Percentiles rank a stretch among this genome's conserved stretches.
These are phyloP conservation scores for Mormyrops boulengeri DNA, from an alignment of 2,797 vertebrate genomes.

Conservation along the genomic window DNA sequence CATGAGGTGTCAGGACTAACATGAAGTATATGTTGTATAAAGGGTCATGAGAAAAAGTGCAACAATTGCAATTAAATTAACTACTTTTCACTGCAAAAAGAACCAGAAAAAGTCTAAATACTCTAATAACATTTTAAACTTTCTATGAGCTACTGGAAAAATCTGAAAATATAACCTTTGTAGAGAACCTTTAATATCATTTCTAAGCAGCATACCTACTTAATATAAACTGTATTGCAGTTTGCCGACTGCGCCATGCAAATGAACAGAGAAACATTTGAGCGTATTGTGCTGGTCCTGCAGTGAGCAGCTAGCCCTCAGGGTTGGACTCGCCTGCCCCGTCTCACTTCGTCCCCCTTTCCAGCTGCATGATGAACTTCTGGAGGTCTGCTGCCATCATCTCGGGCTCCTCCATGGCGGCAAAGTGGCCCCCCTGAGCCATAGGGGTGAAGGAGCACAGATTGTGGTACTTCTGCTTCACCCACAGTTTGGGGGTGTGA, in stretches of 20 bases:
- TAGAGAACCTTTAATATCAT: not conserved
- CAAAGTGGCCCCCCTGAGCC: conserved; percentile 75
- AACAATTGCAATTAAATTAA: not conserved
- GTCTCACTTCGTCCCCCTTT: conserved; percentile 44
- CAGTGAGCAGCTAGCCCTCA: not conserved
- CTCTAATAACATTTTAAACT: not conserved
- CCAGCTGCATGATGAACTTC: conserved; percentile 63
- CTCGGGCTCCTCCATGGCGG: conserved; percentile 79
- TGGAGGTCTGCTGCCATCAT: conserved; percentile 75
- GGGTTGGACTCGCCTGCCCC: not conserved
- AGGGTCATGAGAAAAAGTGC: not conserved
- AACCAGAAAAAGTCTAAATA: not conserved
- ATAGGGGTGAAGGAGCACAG: conserved; percentile 62
- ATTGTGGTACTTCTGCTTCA: conserved; percentile 55
- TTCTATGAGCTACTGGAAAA: not conserved
- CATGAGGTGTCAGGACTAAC: not conserved
- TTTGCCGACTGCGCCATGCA: not conserved
- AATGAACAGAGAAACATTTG: not conserved
- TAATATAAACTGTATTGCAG: not conserved
- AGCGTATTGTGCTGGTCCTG: not conserved
- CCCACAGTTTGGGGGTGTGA: conserved; percentile 65
- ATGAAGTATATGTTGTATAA: not conserved
- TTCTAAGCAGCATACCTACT: not conserved
- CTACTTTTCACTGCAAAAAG: not conserved
- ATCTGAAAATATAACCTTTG: not conserved